These are phyloP conservation scores for Noctilio leporinus DNA, from an alignment of 2,113 vertebrate genomes.

Conservation along the genomic window DNA sequence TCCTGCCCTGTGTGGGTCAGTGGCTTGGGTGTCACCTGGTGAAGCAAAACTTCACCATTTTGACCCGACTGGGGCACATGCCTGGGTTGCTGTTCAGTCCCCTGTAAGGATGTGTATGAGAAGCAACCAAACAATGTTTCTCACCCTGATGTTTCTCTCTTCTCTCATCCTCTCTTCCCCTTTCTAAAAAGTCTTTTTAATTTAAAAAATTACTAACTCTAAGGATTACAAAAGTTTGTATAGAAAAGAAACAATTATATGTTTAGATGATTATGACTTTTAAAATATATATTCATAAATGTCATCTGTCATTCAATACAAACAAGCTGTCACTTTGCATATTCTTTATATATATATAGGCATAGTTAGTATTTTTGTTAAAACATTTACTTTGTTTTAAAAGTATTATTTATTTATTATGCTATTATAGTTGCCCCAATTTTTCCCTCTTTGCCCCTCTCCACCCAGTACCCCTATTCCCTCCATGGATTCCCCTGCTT, in stretches of 20 bases:
- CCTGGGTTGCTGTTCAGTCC: no score
- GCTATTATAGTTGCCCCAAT: no score
- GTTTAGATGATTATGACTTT: background rate
- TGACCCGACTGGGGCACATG: no score
- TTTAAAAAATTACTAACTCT: background rate
- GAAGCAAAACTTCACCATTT: no score
- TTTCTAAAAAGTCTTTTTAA: background rate
- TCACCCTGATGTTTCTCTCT: background rate
- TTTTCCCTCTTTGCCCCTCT: no score
- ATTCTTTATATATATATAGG: background rate
- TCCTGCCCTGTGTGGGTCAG: no score
- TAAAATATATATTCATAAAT: background rate
- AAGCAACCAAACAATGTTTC: background rate
- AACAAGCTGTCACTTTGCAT: background rate
- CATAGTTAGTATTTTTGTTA: background rate
- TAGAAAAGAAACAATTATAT: background rate
- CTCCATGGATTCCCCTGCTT: no score
- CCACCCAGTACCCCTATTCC: no score
- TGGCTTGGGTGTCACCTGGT: no score
- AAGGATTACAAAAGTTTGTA: background rate
- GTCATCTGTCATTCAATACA: background rate
- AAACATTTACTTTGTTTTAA: no score
- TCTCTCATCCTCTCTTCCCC: background rate
- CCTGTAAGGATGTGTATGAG: background rate
- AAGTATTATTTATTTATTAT: no score